Conservation (phyloP, 2,888 invertebrate species). For the Glyphotaelius pellucidus region DNA sequence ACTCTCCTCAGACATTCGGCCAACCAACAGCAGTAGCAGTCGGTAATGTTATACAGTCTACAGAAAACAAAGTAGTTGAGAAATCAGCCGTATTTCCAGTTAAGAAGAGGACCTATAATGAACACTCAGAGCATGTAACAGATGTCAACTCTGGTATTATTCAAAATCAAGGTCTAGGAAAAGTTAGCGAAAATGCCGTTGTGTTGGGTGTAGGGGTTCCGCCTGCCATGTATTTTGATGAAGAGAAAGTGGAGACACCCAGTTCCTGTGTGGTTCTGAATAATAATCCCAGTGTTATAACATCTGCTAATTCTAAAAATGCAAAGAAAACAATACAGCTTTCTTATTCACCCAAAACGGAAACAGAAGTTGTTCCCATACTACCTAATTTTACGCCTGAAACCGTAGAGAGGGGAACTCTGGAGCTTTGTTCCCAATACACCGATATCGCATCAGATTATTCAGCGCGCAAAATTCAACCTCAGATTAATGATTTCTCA, state of each 20-base stretch:
- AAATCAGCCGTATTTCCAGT: slow-evolving; percentile 78
- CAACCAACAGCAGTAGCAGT: slow-evolving; percentile 60
- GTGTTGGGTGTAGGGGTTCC: not conserved
- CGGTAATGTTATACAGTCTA: slow-evolving; percentile 1
- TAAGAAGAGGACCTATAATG: slow-evolving; percentile 81
- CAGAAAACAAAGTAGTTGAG: slow-evolving; percentile 65
- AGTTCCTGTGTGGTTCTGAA: not conserved
- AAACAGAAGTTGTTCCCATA: slow-evolving; percentile 13
- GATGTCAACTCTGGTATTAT: slow-evolving; percentile 19
- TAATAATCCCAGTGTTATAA: slow-evolving; percentile 54
- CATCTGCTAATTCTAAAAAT: slow-evolving; percentile 42
- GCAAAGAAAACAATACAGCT: not conserved
- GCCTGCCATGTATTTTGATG: slow-evolving; percentile 32
- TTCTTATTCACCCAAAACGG: not conserved
- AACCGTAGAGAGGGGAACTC: not conserved
- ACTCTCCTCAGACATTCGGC: slow-evolving; percentile 69
- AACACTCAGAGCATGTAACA: slow-evolving; percentile 67
- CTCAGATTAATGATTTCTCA: slow-evolving; percentile 54
- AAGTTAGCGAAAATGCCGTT: slow-evolving; percentile 3
- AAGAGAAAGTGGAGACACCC: slow-evolving; percentile 3
- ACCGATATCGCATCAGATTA: slow-evolving; percentile 51
- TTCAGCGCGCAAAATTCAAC: slow-evolving; percentile 44
- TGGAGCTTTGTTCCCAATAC: slow-evolving; percentile 43
- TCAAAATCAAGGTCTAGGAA: not conserved
- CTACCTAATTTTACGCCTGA: slow-evolving; percentile 9